These are phyloP conservation scores for Rattus rattus DNA, from an alignment of 2,113 vertebrate genomes.

Conservation along the genomic window DNA sequence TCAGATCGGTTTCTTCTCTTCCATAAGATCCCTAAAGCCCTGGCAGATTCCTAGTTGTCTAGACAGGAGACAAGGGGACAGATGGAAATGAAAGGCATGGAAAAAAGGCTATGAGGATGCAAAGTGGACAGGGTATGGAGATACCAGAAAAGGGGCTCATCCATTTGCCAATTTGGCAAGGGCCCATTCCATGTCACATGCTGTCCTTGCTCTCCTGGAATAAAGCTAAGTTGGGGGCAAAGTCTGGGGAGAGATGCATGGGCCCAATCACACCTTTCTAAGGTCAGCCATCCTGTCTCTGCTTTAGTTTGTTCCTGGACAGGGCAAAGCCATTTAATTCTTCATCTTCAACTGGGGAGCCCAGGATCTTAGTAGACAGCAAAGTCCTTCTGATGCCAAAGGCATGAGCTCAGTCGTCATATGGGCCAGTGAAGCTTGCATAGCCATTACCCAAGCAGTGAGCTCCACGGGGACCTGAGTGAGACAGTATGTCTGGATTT, in stretches of 20 bases:
- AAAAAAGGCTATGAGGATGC: neutral
- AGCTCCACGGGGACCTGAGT: constrained; percentile 61
- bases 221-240: constrained; percentile 32
- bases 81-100: neutral
- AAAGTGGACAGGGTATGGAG: constrained; percentile 18
- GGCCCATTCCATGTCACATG: neutral
- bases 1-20: constrained; percentile 64
- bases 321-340: constrained; percentile 48
- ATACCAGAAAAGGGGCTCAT: constrained; percentile 41
- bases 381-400: constrained; percentile 68
- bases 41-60: constrained; percentile 52
- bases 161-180: constrained; percentile 1
- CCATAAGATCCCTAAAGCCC: constrained; percentile 36
- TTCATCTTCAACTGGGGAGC: constrained; percentile 39
- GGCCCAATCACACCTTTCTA: neutral
- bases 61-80: constrained; percentile 33
- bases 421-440: constrained; percentile 69
- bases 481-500: constrained; percentile 77
- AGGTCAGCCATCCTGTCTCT: constrained; percentile 43
- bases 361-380: constrained; percentile 65
- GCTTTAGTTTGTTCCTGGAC: constrained; percentile 42
- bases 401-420: constrained; percentile 68
- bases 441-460: constrained; percentile 65
- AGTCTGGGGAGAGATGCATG: constrained; percentile 29
- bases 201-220: constrained; percentile 30